Base-by-base conservation (phyloP, 2,113 vertebrate species). In the Pomatorhinus ruficollis region DNA sequence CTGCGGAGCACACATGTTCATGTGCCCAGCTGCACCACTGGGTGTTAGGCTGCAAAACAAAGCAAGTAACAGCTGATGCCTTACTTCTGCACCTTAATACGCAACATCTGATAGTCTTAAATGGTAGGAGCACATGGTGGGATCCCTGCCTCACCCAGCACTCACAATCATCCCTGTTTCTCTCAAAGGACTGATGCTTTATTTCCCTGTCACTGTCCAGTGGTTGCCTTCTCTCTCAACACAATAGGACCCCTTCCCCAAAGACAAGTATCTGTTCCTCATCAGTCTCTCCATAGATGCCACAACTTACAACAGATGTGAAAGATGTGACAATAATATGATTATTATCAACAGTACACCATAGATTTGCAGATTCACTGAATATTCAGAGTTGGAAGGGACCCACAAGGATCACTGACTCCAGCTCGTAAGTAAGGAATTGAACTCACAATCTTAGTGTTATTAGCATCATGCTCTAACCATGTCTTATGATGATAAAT, bases 121-220 rank as follows among this genome's bases (percentile, higher is more conserved):
- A 30, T 11, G 17, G 17, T 0, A 35, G 3, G 1, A 69, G 27
- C 22, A 68, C 8, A 12, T 0, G 0, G 17, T 6, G 14, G 33
- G 23, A 75, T 14, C 39, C 15, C 44, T 44, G 75, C 37, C 65
- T 47, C 39, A 35, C 16, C 28, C 27, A 17, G 9, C 1, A 2
- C 70, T 11, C 14, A 47, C 30, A 45, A 0, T 1, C 23, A 44
- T 39, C 31, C 14, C 23, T 12, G 6, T 9, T 71, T 40, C 44
- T 57, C 18, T 31, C 54, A 28, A 75, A 42, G 8, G 20, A 27
- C 23, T 63, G 45, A 8, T 54, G 39, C 25, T 56, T 52, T 30
- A 53, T 88, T 39, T 76, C 33, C 52, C 47, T 52, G 31, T 28
- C 75, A 17, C 3, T 68, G 44, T 30, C 18, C 35, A 37, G 30